phyloP scores from a whole-genome alignment of 2,113 vertebrate genomes.

The Hypocryptadius cinnamomeus region DNA sequence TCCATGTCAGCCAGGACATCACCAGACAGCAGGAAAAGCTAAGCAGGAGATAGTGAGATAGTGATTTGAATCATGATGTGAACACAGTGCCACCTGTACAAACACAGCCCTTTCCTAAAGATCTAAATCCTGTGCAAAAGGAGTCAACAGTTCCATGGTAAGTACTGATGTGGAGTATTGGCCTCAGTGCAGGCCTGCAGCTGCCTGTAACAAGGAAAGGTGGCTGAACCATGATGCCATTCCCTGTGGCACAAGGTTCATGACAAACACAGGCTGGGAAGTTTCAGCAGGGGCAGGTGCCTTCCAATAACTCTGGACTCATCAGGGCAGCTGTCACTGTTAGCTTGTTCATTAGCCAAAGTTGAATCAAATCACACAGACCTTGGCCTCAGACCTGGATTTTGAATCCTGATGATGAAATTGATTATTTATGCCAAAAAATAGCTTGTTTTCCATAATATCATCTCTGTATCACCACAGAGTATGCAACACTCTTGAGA shows the following conservation, averaged over 20 bases:
- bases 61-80: background rate
- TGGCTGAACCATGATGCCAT: background rate
- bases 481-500: accelerated
- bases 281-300: background rate
- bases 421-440: background rate
- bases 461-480: background rate
- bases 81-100: background rate
- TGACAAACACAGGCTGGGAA: background rate
- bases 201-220: background rate
- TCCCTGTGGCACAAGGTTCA: background rate
- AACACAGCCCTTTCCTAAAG: background rate
- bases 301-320: background rate
- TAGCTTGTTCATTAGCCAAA: background rate
- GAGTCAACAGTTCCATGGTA: background rate
- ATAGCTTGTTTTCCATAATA: accelerated
- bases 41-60: background rate
- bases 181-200: background rate
- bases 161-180: background rate
- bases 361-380: background rate
- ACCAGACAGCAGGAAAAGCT: background rate
- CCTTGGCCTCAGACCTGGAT: background rate
- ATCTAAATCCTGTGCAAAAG: background rate
- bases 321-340: accelerated
- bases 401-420: background rate
- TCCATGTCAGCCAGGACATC: background rate